Base-by-base conservation (phyloP, 2,797 vertebrate genomes). In the Vespertilio murinus region DNA sequence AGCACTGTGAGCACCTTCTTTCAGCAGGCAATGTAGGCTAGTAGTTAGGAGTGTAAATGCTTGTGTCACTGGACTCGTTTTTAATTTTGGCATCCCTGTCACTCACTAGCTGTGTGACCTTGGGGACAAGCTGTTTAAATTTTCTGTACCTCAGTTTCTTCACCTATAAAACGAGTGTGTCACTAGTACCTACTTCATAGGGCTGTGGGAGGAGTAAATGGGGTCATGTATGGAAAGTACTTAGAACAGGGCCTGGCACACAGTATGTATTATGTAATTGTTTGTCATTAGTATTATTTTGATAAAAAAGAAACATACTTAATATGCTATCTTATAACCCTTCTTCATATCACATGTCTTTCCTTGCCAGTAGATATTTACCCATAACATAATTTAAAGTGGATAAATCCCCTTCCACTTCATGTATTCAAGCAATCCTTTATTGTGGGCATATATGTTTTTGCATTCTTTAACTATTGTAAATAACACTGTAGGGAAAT, bases 391-490 rank as follows among this genome's bases (percentile, higher is more conserved):
- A 54, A 25, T 65, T 65, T 69, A 71, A 89, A 85, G n/a, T 73
- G 70, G 17, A 54, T 81, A 10, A 25, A 52, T 30, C 6, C 13
- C 40, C 81, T 67, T 64, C 33, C 1, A 52, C 28, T 9, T 67
- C 59, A 42, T 64, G 40, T 86, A 82, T 47, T 84, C 85, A 61
- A 74, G 56, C 33, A 71, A 25, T 65, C 18, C 9, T 86, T 89
- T 45, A 47, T 67, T 83, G 47, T 17, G 28, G 35, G 45, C 47
- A 23, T 73, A 28, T 38, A 25, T 74, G 42, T 47, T 42, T 86
- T 89, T 94, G 59, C n/a, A n/a, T 59, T 54, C 42, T 93, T 80
- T 90, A 91, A 42, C 45, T 40, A 40, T 82, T 67, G 14, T 67
- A 56, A 75, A 30, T 33, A 70, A 33, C 6, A 35, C 30, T 38